Percentiles rank a stretch among this genome's conserved stretches.
Evolutionary conservation across 2,113 vertebrate genomes (phyloP).

Genomic region (Pimephales promelas): DNA sequence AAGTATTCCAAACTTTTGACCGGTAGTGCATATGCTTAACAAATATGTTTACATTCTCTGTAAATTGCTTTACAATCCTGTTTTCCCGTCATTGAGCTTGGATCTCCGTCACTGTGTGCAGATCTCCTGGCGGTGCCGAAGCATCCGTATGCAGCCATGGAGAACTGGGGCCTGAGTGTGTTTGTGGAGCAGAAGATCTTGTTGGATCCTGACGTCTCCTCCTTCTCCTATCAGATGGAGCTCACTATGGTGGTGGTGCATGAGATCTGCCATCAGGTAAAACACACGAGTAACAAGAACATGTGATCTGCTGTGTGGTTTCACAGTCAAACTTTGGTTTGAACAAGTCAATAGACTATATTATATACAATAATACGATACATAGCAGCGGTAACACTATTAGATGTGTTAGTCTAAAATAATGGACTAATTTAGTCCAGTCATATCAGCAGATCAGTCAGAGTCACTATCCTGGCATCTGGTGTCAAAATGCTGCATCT

Average conservation of each 20-base stretch:
- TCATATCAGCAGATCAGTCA: background rate
- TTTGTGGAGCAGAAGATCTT: constrained; percentile 91
- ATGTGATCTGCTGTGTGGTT: background rate
- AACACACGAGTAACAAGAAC: background rate
- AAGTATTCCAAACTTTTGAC: no score
- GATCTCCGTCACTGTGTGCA: constrained; percentile 60
- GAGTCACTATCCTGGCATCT: background rate
- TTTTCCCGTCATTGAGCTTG: background rate
- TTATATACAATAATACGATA: no score
- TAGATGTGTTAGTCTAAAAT: background rate
- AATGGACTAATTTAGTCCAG: background rate
- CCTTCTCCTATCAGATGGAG: constrained; percentile 88
- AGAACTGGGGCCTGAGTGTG: constrained; percentile 91
- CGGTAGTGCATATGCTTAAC: no score
- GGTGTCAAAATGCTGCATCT: background rate
- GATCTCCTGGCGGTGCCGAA: constrained; percentile 91
- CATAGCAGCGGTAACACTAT: background rate
- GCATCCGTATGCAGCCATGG: constrained; percentile 90
- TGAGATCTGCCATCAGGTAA: constrained; percentile 80
- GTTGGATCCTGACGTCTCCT: constrained; percentile 87
- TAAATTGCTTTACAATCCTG: background rate
- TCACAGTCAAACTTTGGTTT: background rate
- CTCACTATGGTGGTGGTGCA: constrained; percentile 81
- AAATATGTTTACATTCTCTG: no score
- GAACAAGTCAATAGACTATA: background rate